Base-by-base conservation (phyloP, 23 tunicate species). In the Clavelina lepadiformis region DNA sequence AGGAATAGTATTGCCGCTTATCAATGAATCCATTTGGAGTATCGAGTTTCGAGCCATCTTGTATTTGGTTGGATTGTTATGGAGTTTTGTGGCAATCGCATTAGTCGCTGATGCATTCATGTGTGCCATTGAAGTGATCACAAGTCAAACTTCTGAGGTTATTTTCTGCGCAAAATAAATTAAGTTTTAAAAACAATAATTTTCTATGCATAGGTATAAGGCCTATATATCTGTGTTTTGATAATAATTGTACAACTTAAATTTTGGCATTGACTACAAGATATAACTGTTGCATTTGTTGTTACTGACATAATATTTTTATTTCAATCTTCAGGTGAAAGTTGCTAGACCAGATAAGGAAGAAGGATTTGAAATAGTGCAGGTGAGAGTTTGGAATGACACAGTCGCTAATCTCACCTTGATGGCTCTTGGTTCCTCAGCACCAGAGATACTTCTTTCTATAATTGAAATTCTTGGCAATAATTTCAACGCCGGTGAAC, bases 401-500 rank as follows among this genome's bases (percentile, higher is more conserved):
- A 94, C 99, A 35, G 99, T 94, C 15, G 99, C 99, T 1, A 94
- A 94, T 61, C 51, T 94, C n/a, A 94, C 99, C 37, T 52, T 94
- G 31, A 86, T 94, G 95, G 99, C 99, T 2, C 86, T 94, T 29
- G 99, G 99, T 0, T 86, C 95, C 5, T 78, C 88, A 56, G 84
- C 94, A 3, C 99, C 99, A 11, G 99, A 94, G 58, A 94, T 94
- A 34, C 58, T 94, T 52, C 91, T 94, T 32, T 74, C 88, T 13
- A 75, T 86, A 3, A 86, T 94, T 72, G 99, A 94, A 75, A 82
- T 86, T 57, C 50, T 81, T 3, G 78, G 76, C 22, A 94, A 86
- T 71, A 80, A 80, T 25, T 94, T 86, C 35, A 31, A 62, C 5
- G 85, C 95, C 19, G 99, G 95, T 24, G 82, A 57, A 20, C 73